phyloP scores from a whole-genome alignment of 2,888 invertebrate species.

The Pheosia tremula region DNA sequence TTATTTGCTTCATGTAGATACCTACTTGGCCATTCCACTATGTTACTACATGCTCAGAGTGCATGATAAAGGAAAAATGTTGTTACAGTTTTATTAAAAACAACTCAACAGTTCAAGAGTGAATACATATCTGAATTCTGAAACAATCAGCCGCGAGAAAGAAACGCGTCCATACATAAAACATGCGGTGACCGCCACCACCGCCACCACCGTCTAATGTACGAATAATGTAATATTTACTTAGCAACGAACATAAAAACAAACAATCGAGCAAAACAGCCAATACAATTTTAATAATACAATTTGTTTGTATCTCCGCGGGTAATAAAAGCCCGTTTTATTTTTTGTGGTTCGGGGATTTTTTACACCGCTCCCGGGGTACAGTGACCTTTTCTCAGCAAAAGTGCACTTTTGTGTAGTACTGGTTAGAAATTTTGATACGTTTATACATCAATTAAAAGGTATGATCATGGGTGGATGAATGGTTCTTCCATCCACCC shows the following conservation, averaged over 20 bases:
- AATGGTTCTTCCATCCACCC: too few relatives aligned
- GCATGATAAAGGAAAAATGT: too few relatives aligned
- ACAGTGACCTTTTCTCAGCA: slow-evolving; percentile 15
- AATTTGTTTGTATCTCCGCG: slow-evolving; percentile 32
- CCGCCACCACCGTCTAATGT: slow-evolving; percentile 15
- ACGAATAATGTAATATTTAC: slow-evolving; percentile 28
- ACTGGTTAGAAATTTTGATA: background rate
- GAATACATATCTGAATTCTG: too few relatives aligned
- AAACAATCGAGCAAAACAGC: slow-evolving; percentile 38
- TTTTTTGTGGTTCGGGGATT: slow-evolving; percentile 33
- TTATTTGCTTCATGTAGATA: too few relatives aligned
- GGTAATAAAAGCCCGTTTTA: slow-evolving; percentile 34
- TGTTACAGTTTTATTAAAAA: too few relatives aligned
- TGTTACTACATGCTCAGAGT: too few relatives aligned
- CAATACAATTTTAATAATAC: slow-evolving; percentile 41
- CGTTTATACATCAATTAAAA: background rate
- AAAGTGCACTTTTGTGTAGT: slow-evolving; percentile 19
- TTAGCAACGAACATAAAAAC: slow-evolving; percentile 34
- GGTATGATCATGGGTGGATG: too few relatives aligned
- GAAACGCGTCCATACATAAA: background rate
- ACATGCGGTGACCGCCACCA: background rate
- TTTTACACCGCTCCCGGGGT: slow-evolving; percentile 15
- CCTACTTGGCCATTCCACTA: too few relatives aligned
- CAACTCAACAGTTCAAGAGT: too few relatives aligned
- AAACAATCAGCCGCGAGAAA: background rate